A percentile compares a stretch with the other conserved stretches of the same genome.
Evolutionary conservation across 2,797 vertebrate genomes (phyloP).

Genomic region (Cheirogaleus major): DNA sequence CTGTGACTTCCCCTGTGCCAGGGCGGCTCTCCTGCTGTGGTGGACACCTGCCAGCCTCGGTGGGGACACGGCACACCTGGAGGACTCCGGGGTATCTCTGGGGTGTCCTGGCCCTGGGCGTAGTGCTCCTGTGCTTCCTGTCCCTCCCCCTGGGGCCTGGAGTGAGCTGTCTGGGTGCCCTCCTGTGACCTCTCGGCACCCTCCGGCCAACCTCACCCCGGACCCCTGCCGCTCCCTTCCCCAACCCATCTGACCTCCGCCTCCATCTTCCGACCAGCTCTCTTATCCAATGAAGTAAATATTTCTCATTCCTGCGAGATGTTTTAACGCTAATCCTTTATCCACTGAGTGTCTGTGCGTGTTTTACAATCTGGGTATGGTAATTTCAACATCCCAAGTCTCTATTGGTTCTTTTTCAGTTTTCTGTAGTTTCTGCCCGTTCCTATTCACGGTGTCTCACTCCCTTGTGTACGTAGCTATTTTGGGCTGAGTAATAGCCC

Average conservation of each 20-base stretch:
- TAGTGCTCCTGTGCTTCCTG: neutral
- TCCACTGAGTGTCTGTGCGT: neutral
- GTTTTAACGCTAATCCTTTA: neutral
- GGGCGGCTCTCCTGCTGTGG: neutral
- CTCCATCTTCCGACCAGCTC: neutral
- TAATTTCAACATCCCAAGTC: neutral
- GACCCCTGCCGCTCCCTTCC: too few species aligned
- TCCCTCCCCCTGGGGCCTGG: neutral
- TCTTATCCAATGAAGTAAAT: neutral
- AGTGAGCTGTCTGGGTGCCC: neutral
- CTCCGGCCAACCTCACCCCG: neutral
- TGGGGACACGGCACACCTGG: accelerated
- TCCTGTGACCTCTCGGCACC: neutral
- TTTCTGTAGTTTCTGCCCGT: neutral
- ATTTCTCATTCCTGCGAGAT: neutral
- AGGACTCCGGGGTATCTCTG: accelerated
- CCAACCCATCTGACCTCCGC: too few species aligned
- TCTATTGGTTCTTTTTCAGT: accelerated
- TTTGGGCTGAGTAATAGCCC: neutral
- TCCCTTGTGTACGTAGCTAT: neutral
- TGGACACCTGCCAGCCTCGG: neutral
- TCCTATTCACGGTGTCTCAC: neutral
- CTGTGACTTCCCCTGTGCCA: neutral
- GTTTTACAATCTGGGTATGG: too few species aligned
- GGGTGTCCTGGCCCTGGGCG: neutral